Evolutionary conservation across 2,113 vertebrate genomes (phyloP).

Genomic region (Crotalus helleri): DNA sequence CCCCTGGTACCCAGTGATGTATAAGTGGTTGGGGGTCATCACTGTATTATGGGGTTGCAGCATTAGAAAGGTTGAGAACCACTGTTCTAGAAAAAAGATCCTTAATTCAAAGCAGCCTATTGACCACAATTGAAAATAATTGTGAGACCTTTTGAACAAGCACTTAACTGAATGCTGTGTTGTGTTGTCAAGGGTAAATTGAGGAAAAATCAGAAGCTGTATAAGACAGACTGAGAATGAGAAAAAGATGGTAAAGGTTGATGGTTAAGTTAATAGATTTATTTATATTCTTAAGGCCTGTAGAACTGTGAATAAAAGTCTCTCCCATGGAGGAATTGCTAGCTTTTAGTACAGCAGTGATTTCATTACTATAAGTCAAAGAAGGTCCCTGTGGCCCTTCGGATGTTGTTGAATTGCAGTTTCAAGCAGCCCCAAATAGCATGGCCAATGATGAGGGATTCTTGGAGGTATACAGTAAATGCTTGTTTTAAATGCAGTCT

Average conservation of each 20-base stretch:
- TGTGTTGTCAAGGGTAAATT: not conserved
- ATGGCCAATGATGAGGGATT: not conserved
- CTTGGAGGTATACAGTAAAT: not conserved
- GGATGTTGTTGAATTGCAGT: not conserved
- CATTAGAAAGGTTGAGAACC: too few species aligned
- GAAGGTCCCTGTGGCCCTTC: not conserved
- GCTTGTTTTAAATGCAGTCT: not conserved
- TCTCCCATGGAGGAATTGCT: rapidly evolving
- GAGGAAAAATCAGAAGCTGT: not conserved
- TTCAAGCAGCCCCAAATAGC: not conserved
- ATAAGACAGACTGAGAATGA: not conserved
- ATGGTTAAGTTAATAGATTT: slow-evolving; percentile 43
- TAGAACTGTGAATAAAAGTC: slow-evolving; percentile 11
- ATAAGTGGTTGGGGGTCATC: too few species aligned
- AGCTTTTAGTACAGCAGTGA: not conserved
- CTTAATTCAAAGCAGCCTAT: slow-evolving; percentile 10
- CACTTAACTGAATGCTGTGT: not conserved
- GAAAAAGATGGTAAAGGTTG: slow-evolving; percentile 39
- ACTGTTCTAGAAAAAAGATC: not conserved
- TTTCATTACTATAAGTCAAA: not conserved
- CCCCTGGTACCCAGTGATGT: too few species aligned
- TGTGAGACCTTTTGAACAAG: slow-evolving; percentile 15
- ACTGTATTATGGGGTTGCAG: too few species aligned
- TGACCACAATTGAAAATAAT: slow-evolving; percentile 35
- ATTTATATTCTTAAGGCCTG: slow-evolving; percentile 16